Evolutionary conservation across 2,113 vertebrate genomes (phyloP).

Genomic region (Boulengerochromis microlepis): DNA sequence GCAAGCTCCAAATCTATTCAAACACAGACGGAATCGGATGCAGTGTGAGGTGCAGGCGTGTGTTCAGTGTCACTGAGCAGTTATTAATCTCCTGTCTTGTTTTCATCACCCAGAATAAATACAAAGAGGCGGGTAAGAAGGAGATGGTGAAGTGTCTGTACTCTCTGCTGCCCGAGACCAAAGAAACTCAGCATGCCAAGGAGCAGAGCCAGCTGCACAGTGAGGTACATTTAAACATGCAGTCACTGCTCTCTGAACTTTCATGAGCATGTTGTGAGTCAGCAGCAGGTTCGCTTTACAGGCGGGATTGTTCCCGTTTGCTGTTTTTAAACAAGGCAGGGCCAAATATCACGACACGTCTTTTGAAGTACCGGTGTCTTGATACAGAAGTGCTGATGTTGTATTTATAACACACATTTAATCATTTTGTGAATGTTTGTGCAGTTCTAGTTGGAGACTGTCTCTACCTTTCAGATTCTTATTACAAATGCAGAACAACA

Average conservation of each 20-base stretch:
- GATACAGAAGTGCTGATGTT: not conserved
- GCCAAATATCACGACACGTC: not conserved
- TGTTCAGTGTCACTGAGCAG: not conserved
- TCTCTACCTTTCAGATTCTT: not conserved
- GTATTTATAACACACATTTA: not conserved
- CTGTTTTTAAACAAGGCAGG: not conserved
- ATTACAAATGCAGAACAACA: not conserved
- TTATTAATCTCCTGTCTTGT: not conserved
- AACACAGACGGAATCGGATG: accelerated
- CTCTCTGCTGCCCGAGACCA: conserved; percentile 83
- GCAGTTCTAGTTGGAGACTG: not conserved
- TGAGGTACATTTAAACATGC: conserved; percentile 53
- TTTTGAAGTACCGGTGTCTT: accelerated
- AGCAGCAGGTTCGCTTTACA: not conserved
- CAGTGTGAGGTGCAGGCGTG: accelerated
- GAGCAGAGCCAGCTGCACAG: conserved; percentile 82
- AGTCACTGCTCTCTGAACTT: not conserved
- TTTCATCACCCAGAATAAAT: conserved; percentile 73
- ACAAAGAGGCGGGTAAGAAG: conserved; percentile 81
- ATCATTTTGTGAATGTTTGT: accelerated
- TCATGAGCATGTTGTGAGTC: not conserved
- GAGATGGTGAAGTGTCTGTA: conserved; percentile 80
- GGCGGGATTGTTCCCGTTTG: not conserved
- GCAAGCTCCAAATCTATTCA: not conserved
- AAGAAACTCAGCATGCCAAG: conserved; percentile 84